These are phyloP conservation scores for Lochmaea capreae DNA, from an alignment of 2,888 invertebrate species.

Conservation along the genomic window DNA sequence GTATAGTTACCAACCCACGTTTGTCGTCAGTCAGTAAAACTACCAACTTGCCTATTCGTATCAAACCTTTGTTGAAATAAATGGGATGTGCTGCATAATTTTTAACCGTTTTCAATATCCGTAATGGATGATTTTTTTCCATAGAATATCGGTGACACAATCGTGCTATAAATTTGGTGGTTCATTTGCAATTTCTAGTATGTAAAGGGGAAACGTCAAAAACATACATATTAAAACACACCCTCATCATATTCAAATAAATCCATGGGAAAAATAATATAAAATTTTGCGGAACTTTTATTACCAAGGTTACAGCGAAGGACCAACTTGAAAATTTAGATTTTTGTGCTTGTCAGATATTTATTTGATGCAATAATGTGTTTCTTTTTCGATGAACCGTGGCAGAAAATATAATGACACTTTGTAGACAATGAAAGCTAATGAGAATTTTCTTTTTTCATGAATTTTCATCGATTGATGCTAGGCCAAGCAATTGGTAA, in stretches of 20 bases:
- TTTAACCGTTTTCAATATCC: conserved; percentile 5
- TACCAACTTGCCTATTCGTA: neutral
- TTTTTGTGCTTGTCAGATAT: neutral
- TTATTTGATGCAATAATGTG: too few relatives aligned
- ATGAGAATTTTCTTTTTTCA: too few relatives aligned
- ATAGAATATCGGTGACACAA: conserved; percentile 12
- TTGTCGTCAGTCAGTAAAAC: neutral
- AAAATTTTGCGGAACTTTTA: neutral
- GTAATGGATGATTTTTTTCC: neutral
- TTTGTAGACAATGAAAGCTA: too few relatives aligned
- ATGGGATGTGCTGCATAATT: neutral
- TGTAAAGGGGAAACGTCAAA: conserved; percentile 17
- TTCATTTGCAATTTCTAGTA: conserved; percentile 18
- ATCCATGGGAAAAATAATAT: neutral
- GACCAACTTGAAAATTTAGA: neutral
- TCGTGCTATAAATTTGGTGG: conserved; percentile 13
- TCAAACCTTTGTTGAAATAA: neutral
- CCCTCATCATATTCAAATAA: conserved; percentile 17
- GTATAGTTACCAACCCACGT: too few relatives aligned
- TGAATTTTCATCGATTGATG: too few relatives aligned
- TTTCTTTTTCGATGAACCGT: too few relatives aligned
- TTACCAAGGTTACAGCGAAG: too few relatives aligned
- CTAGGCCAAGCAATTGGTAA: too few relatives aligned
- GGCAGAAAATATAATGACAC: too few relatives aligned
- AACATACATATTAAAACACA: conserved; percentile 16